phyloP scores from a whole-genome alignment of 2,888 invertebrate genomes.

The Harmothoe impar region DNA sequence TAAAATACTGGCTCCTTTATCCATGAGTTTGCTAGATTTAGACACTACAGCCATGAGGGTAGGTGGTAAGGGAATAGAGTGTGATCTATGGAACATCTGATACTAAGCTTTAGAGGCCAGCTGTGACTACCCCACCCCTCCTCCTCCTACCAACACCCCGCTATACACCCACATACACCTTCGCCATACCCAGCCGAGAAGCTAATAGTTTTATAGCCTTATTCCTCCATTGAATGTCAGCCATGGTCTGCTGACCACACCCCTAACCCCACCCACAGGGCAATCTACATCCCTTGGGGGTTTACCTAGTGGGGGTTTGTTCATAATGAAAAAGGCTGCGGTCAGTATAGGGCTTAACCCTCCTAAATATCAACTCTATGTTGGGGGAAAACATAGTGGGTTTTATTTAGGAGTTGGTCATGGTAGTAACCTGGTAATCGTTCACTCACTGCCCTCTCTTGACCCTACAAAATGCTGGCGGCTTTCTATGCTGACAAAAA shows the following conservation, averaged over 20 bases:
- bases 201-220: constrained; percentile 26
- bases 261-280: neutral
- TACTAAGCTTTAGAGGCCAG: neutral
- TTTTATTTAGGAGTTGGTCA: no score
- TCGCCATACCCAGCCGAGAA: neutral
- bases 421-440: no score
- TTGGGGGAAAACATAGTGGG: no score
- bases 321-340: neutral
- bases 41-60: neutral
- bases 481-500: no score
- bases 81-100: constrained; percentile 5
- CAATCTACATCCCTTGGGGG: neutral
- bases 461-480: no score
- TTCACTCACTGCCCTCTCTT: no score
- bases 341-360: neutral
- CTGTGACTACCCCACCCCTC: neutral
- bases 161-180: no score
- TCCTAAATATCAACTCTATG: no score
- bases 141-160: no score
- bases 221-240: constrained; percentile 1
- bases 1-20: no score
- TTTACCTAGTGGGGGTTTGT: neutral
- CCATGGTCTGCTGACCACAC: neutral
- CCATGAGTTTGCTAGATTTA: no score
- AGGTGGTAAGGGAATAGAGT: neutral